phyloP scores from a whole-genome alignment of 2,113 vertebrate genomes.

The Anarhynchus alexandrinus region DNA sequence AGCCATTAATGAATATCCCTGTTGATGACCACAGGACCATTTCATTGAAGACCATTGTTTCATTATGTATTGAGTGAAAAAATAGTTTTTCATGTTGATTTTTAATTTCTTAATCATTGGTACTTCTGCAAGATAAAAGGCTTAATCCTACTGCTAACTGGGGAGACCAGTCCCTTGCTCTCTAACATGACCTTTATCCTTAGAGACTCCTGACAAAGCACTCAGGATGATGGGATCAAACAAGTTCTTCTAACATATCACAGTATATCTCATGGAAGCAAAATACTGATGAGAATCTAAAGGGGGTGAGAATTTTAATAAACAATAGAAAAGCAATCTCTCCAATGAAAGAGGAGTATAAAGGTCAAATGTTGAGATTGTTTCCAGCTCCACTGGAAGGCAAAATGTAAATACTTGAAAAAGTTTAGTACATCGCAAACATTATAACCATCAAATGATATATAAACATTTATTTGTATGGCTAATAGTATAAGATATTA shows the following conservation, averaged over 20 bases:
- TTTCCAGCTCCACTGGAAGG: background rate
- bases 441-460: background rate
- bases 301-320: background rate
- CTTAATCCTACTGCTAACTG: background rate
- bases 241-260: background rate
- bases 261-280: background rate
- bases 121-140: background rate
- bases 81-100: background rate
- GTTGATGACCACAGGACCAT: background rate
- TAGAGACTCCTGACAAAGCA: background rate
- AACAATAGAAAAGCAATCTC: background rate
- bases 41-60: background rate
- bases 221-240: background rate
- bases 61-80: background rate
- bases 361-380: background rate
- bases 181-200: background rate
- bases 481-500: background rate
- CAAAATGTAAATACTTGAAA: background rate
- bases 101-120: background rate
- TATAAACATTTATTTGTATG: background rate
- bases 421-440: background rate
- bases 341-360: background rate
- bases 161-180: background rate
- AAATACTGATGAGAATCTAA: background rate
- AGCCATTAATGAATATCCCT: background rate